Conservation (phyloP, 2,888 invertebrate species). For the Tachina lurida region DNA sequence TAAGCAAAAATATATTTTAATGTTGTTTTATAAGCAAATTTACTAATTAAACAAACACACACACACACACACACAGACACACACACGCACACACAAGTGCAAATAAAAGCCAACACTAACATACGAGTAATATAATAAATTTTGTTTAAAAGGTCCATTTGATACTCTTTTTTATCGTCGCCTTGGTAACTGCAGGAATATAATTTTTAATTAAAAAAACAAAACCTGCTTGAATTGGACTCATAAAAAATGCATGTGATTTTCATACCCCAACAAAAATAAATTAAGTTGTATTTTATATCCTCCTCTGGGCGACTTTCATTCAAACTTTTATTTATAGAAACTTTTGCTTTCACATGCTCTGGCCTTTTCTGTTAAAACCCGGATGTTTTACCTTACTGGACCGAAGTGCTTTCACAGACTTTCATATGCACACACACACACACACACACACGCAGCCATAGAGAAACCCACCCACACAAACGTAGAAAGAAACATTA, state of each 20-base stretch:
- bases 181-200: neutral
- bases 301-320: neutral
- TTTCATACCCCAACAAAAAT: conserved; percentile 11
- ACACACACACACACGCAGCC: too few relatives aligned
- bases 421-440: neutral
- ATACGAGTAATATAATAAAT: neutral
- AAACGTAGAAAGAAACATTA: neutral
- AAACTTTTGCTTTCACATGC: neutral
- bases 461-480: too few relatives aligned
- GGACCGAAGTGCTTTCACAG: neutral
- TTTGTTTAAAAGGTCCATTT: neutral
- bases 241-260: conserved; percentile 35
- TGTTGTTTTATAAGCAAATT: neutral
- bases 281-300: neutral
- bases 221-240: neutral
- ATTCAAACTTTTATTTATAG: neutral
- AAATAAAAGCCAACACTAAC: too few relatives aligned
- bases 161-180: neutral
- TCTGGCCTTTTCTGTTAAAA: neutral
- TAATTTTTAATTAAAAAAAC: neutral
- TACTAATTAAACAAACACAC: neutral
- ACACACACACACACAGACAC: neutral
- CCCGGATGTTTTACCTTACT: neutral
- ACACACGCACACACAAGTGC: neutral
- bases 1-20: neutral